Percentiles rank a stretch among this genome's conserved stretches.
Evolutionary conservation across 2,888 invertebrate genomes (phyloP).

Genomic region (Nemapogon koenigi): DNA sequence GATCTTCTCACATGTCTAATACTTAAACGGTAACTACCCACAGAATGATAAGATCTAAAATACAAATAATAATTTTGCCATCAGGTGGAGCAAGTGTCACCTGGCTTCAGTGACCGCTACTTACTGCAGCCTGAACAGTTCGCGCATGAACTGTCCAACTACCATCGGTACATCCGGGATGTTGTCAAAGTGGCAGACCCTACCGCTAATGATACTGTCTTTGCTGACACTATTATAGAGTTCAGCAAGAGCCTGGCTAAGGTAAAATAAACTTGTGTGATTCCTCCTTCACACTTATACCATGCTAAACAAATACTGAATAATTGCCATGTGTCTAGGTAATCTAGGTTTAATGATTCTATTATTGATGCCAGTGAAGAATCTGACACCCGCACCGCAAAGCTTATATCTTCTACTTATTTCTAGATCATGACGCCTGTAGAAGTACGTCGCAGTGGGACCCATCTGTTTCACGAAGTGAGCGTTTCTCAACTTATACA

Average conservation of each 20-base stretch:
- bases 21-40: too few species aligned
- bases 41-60: too few species aligned
- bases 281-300: too few species aligned
- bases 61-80: conserved; percentile 15
- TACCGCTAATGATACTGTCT: conserved; percentile 41
- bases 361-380: too few species aligned
- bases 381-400: too few species aligned
- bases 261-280: too few species aligned
- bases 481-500: conserved; percentile 59
- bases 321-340: too few species aligned
- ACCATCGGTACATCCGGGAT: conserved; percentile 65
- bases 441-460: conserved; percentile 67
- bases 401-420: too few species aligned
- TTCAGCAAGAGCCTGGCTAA: conserved; percentile 69
- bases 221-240: conserved; percentile 66
- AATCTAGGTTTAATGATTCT: too few species aligned
- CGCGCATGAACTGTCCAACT: conserved; percentile 64
- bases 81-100: conserved; percentile 70
- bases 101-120: conserved; percentile 71
- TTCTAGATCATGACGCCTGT: conserved; percentile 69
- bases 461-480: conserved; percentile 70
- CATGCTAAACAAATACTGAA: too few species aligned
- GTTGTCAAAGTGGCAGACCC: conserved; percentile 61
- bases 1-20: too few species aligned
- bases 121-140: conserved; percentile 67